Conservation (phyloP, 1,140 invertebrate genomes). For the Uloborus diversus region DNA sequence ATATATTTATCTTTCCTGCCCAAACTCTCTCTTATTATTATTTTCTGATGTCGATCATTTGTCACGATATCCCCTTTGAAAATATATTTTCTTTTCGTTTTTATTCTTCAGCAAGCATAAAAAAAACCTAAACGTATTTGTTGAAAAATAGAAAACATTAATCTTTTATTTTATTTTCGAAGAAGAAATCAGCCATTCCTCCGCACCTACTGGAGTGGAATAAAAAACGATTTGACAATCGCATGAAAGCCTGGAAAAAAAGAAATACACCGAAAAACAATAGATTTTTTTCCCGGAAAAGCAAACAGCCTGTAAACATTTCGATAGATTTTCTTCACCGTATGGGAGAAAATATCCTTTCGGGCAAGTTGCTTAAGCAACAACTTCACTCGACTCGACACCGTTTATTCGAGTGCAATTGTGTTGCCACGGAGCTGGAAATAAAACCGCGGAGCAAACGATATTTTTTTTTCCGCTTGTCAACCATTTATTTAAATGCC, state of each 20-base stretch:
- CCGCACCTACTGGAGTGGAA: conserved; percentile 1
- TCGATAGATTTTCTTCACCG: conserved; percentile 23
- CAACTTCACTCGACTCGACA: conserved; percentile 19
- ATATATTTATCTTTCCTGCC: conserved; percentile 27
- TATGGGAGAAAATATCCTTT: conserved; percentile 27
- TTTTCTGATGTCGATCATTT: conserved; percentile 54
- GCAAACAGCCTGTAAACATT: conserved; percentile 46
- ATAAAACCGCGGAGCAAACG: not conserved
- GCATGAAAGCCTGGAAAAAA: not conserved
- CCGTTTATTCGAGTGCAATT: conserved; percentile 50
- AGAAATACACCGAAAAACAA: conserved; percentile 3
- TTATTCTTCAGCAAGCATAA: not conserved
- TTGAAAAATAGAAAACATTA: conserved; percentile 41
- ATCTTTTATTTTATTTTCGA: too few relatives aligned
- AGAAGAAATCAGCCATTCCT: conserved; percentile 27
- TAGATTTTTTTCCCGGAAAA: not conserved
- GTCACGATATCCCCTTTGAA: conserved; percentile 46
- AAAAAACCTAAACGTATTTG: too few relatives aligned
- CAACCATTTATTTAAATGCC: conserved; percentile 49
- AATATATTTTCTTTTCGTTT: conserved; percentile 29
- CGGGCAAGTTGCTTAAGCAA: conserved; percentile 28
- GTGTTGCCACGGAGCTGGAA: conserved; percentile 25
- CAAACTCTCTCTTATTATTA: conserved; percentile 49
- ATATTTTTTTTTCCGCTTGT: conserved; percentile 51
- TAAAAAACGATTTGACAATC: conserved; percentile 30